Evolutionary conservation across 2,888 invertebrate species (phyloP).

Genomic region (Limnephilus auricula): DNA sequence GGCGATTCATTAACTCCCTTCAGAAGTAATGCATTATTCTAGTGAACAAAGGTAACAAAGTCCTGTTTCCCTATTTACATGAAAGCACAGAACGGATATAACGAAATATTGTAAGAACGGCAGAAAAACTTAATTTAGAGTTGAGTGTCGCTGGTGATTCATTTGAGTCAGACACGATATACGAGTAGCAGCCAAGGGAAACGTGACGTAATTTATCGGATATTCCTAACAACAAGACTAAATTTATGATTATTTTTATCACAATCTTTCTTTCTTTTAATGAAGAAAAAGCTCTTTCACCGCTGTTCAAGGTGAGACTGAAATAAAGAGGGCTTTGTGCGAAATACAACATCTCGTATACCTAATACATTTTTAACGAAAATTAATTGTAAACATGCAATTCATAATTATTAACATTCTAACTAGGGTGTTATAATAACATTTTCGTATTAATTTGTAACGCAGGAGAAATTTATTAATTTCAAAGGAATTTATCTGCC

Average conservation of each 20-base stretch:
- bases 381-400: background rate
- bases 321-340: background rate
- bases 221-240: constrained; percentile 19
- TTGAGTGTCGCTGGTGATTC: constrained; percentile 58
- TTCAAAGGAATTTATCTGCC: background rate
- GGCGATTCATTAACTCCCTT: constrained; percentile 27
- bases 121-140: constrained; percentile 63
- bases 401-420: background rate
- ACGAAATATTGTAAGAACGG: constrained; percentile 58
- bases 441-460: background rate
- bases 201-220: constrained; percentile 43
- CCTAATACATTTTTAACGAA: background rate
- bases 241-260: constrained; percentile 43
- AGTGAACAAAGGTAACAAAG: constrained; percentile 50
- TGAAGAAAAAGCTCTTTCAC: constrained; percentile 19
- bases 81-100: constrained; percentile 58
- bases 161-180: constrained; percentile 58
- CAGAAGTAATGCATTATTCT: constrained; percentile 47
- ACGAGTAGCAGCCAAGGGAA: background rate
- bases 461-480: background rate
- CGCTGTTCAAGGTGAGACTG: background rate
- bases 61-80: constrained; percentile 53
- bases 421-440: background rate
- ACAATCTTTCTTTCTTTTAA: constrained; percentile 33
- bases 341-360: background rate